Percentiles rank a stretch among this genome's conserved stretches.
Evolutionary conservation across 2,113 vertebrate genomes (phyloP).

Genomic region (Felis chaus): DNA sequence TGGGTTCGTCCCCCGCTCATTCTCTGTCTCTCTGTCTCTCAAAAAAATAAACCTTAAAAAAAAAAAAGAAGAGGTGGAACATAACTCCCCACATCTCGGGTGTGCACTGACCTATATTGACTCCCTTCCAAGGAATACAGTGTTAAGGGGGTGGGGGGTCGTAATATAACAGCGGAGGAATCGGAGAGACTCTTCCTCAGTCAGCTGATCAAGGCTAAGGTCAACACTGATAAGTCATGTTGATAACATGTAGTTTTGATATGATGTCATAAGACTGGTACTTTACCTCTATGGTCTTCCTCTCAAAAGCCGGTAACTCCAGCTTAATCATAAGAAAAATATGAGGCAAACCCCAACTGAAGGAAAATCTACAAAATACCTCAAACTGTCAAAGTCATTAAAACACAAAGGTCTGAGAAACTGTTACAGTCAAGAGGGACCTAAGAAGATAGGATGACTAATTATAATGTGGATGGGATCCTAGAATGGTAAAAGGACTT

Average conservation of each 20-base stretch:
- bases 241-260: not conserved
- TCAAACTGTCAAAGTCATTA: not conserved
- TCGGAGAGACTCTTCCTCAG: not conserved
- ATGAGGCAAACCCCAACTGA: not conserved
- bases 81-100: not conserved
- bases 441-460: no score
- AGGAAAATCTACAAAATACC: not conserved
- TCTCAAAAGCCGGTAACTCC: not conserved
- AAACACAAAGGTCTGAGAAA: not conserved
- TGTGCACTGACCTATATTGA: not conserved
- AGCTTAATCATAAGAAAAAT: not conserved
- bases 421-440: not conserved
- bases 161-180: not conserved
- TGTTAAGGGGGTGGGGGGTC: not conserved
- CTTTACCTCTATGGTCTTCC: not conserved
- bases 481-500: no score
- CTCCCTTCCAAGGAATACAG: not conserved
- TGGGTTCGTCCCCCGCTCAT: no score
- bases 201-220: not conserved
- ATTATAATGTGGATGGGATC: no score
- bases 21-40: no score
- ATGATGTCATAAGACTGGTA: not conserved
- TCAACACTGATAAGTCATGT: not conserved
- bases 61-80: not conserved
- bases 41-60: no score